Evolutionary conservation across 2,888 invertebrate genomes (phyloP).

Genomic region (Alloplasta piceator): DNA sequence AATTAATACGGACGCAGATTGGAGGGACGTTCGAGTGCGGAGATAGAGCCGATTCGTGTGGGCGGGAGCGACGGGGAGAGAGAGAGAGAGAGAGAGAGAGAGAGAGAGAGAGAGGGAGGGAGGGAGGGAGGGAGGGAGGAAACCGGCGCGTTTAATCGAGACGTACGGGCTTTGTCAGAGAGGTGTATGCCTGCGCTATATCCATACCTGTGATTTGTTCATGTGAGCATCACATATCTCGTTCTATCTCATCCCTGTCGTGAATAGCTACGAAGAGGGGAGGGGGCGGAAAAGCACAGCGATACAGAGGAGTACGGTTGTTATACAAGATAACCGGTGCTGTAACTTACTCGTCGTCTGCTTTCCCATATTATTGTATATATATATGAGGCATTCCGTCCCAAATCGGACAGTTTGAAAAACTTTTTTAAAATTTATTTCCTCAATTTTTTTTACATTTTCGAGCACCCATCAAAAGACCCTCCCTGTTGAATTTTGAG

Average conservation of each 20-base stretch:
- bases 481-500: too few relatives aligned
- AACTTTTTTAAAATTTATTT: too few relatives aligned
- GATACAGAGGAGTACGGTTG: conserved; percentile 64
- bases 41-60: conserved; percentile 58
- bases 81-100: conserved; percentile 67
- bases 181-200: conserved; percentile 49
- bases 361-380: conserved; percentile 61
- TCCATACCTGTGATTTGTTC: conserved; percentile 38
- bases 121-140: conserved; percentile 69
- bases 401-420: too few relatives aligned
- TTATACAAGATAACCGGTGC: conserved; percentile 78
- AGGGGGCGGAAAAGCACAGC: not conserved
- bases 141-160: conserved; percentile 79
- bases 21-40: conserved; percentile 76
- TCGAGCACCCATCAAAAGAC: too few relatives aligned
- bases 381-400: too few relatives aligned
- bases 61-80: conserved; percentile 10
- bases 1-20: conserved; percentile 82
- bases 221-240: conserved; percentile 37
- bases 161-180: conserved; percentile 80
- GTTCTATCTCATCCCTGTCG: conserved; percentile 48
- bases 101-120: conserved; percentile 10
- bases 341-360: conserved; percentile 45
- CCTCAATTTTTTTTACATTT: too few relatives aligned
- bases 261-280: not conserved